Percentiles rank a stretch among this genome's conserved stretches.
phyloP scores from a whole-genome alignment of 2,113 vertebrate genomes.

The Varanus komodoensis region DNA sequence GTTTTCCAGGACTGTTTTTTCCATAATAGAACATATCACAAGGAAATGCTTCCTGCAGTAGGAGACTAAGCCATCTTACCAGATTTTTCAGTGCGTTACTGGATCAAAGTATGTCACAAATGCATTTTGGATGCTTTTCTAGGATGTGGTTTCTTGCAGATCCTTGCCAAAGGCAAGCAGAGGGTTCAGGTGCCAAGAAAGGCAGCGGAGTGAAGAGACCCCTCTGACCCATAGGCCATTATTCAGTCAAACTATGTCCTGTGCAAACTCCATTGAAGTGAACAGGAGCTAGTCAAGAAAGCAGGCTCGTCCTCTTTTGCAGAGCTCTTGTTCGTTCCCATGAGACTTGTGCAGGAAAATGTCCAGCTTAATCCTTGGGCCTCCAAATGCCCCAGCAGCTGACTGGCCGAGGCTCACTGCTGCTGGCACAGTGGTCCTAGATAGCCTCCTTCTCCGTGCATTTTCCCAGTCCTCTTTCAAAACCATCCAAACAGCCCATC shows the following conservation, averaged over 20 bases:
- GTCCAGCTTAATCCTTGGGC: background rate
- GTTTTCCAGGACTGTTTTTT: background rate
- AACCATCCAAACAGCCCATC: too few relatives aligned
- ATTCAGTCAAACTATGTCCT: background rate
- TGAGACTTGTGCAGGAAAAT: background rate
- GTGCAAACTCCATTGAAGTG: background rate
- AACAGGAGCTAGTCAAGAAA: background rate
- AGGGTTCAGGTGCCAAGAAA: background rate
- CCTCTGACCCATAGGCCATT: background rate
- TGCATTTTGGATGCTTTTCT: background rate
- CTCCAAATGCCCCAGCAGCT: background rate
- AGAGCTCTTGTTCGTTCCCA: background rate
- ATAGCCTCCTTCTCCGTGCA: too few relatives aligned
- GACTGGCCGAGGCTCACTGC: too few relatives aligned
- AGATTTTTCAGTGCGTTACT: background rate
- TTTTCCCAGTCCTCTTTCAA: too few relatives aligned
- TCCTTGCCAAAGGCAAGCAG: background rate
- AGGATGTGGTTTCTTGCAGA: background rate
- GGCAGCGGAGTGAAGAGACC: background rate
- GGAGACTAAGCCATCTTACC: background rate
- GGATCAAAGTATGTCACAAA: background rate
- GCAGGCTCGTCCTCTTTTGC: background rate
- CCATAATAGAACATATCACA: too few relatives aligned
- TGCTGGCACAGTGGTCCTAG: too few relatives aligned
- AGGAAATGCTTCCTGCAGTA: background rate